phyloP scores from a whole-genome alignment of 2,113 vertebrate genomes.

The Psittacula cyanocephala region DNA sequence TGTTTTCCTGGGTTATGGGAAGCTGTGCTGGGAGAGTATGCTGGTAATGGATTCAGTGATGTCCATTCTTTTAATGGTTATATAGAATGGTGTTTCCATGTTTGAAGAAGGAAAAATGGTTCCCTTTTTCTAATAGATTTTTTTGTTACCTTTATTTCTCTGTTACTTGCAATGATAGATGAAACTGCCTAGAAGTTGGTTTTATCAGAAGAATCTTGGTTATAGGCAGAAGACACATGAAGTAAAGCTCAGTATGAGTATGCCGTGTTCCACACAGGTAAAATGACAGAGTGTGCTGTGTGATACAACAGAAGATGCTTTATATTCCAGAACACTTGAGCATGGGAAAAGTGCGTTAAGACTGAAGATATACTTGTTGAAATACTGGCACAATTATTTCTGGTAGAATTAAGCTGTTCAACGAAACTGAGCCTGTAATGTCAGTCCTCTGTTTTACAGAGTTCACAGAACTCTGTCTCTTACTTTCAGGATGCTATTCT shows the following conservation, averaged over 20 bases:
- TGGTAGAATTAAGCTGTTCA: neutral
- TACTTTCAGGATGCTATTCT: neutral
- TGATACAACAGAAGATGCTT: neutral
- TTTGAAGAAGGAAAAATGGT: neutral
- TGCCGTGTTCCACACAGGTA: neutral
- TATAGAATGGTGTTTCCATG: neutral
- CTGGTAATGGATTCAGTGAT: neutral
- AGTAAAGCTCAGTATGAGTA: neutral
- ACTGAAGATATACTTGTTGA: neutral
- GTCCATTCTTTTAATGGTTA: accelerated
- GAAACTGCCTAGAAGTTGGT: neutral
- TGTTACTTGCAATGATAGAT: neutral
- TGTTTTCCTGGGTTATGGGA: neutral
- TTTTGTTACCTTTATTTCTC: neutral
- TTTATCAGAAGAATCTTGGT: neutral
- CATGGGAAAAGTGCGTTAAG: neutral
- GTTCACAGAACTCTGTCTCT: neutral
- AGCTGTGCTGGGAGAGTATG: no score
- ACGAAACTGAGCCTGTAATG: neutral
- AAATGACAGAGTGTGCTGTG: neutral
- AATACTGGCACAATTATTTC: neutral
- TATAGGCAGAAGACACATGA: neutral
- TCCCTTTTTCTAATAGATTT: neutral
- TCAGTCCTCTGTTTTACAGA: neutral
- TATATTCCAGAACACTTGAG: neutral